Evolutionary conservation across 1,140 invertebrate species (phyloP).

Genomic region (Phthorimaea operculella): DNA sequence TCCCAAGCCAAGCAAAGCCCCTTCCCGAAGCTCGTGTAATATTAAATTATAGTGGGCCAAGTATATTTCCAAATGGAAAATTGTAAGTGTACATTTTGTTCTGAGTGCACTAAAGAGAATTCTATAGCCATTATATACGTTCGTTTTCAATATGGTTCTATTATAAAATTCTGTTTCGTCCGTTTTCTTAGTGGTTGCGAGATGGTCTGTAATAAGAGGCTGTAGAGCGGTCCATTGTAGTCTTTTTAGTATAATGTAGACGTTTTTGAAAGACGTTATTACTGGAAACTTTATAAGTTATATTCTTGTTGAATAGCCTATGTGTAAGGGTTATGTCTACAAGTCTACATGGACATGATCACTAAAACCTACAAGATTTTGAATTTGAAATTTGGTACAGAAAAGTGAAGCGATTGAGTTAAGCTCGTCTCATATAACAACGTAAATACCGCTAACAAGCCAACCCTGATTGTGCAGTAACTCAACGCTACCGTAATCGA

Average conservation of each 20-base stretch:
- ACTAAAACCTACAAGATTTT: no score
- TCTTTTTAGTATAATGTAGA: no score
- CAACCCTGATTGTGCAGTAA: neutral
- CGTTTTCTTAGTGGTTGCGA: constrained; percentile 22
- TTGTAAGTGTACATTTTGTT: constrained; percentile 54
- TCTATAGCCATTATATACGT: constrained; percentile 26
- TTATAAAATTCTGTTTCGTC: constrained; percentile 46
- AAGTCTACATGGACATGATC: no score
- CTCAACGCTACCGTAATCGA: constrained; percentile 10
- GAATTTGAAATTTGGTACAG: no score
- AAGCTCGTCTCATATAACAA: neutral
- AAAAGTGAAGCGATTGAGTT: no score
- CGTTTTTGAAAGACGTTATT: no score
- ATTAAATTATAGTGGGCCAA: constrained; percentile 62
- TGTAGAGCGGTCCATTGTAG: neutral
- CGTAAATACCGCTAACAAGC: constrained; percentile 1
- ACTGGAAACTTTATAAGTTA: no score
- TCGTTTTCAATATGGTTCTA: constrained; percentile 45
- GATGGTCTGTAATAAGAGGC: neutral
- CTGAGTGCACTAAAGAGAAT: constrained; percentile 31
- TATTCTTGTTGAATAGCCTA: no score
- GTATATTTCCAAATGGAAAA: constrained; percentile 63
- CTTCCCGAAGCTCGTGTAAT: constrained; percentile 44
- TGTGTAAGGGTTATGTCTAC: no score
- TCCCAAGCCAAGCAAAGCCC: constrained; percentile 40